Evolutionary conservation across 2,113 vertebrate genomes (phyloP), one percentile per base, ranked within the genome.

Genomic region (Lontra canadensis): DNA sequence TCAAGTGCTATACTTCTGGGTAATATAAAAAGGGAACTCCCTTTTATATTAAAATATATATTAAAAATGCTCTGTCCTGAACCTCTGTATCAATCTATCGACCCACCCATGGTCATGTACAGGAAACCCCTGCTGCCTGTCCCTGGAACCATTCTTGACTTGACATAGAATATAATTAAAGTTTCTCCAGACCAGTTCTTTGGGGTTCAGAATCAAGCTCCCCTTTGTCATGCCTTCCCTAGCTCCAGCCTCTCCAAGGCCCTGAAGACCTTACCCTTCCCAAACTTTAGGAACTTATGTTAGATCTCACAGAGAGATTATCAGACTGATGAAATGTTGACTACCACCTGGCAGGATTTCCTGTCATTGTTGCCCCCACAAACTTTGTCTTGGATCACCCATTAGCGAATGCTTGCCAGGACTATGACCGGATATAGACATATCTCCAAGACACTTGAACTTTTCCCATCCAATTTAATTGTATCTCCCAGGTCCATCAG

Each of bases 201-300:
- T 67, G 25, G 31, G 42, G 52, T 90, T 94, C 21, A 26, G 39
- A 95, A 94, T 85, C 71, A 92, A 78, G 74, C 69, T 87, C 85
- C 52, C 67, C 39, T 95, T 61, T 44, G 39, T 81, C 57, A 42
- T 57, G 44, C 4, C 7, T 76, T 80, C 18, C 5, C 76, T 34
- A 49, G 21, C 69, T 31, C 23, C 92, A 44, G 42, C 34, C 26
- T 94, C 92, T 69, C 52, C 81, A 90, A 63, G 55, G 17, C 7
- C 65, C 55, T 71, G 20, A 94, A 90, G 47, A 23, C 10, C 20
- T 34, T 87, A 23, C n/a, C 49, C 47, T 93, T 73, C 39, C 71
- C 29, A 82, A 94, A n/a, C 9, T 59, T 55, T 65, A 78, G 65
- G 44, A 44, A 79, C 29, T 65, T 36, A 63, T 55, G 11, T 52